phyloP scores from a whole-genome alignment of 2,113 vertebrate genomes.

The Azemiops feae region DNA sequence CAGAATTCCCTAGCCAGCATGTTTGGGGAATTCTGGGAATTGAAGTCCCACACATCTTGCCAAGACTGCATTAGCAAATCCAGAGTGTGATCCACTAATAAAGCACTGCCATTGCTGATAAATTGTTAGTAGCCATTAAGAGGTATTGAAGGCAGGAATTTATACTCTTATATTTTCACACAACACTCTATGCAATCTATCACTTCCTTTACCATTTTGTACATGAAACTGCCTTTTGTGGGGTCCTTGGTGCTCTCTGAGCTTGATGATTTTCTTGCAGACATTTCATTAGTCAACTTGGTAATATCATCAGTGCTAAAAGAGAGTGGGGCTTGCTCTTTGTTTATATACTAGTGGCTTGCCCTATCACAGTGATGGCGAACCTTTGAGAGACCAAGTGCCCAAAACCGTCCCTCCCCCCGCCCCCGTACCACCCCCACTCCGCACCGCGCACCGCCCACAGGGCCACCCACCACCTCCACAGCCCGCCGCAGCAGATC shows the following conservation, averaged over 20 bases:
- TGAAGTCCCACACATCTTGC: not conserved
- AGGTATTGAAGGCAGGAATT: not conserved
- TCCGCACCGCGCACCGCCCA: too few relatives aligned
- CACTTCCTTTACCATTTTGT: not conserved
- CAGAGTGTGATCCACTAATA: not conserved
- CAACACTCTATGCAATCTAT: not conserved
- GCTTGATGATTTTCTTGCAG: not conserved
- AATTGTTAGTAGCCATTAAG: not conserved
- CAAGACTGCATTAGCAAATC: not conserved
- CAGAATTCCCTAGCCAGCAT: not conserved
- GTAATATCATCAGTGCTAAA: not conserved
- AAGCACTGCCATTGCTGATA: not conserved
- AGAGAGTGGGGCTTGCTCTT: not conserved
- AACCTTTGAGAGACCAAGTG: too few relatives aligned
- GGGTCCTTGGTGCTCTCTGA: not conserved
- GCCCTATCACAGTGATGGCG: too few relatives aligned
- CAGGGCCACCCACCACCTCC: too few relatives aligned
- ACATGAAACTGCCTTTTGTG: not conserved
- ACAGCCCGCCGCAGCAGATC: too few relatives aligned
- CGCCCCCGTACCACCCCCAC: fast-evolving
- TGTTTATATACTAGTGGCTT: not conserved
- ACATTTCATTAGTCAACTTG: not conserved
- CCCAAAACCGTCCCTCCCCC: too few relatives aligned
- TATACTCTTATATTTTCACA: not conserved
- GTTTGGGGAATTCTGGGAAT: not conserved